phyloP scores from a whole-genome alignment of 2,797 vertebrate species.

The Sebastes nivosus region DNA sequence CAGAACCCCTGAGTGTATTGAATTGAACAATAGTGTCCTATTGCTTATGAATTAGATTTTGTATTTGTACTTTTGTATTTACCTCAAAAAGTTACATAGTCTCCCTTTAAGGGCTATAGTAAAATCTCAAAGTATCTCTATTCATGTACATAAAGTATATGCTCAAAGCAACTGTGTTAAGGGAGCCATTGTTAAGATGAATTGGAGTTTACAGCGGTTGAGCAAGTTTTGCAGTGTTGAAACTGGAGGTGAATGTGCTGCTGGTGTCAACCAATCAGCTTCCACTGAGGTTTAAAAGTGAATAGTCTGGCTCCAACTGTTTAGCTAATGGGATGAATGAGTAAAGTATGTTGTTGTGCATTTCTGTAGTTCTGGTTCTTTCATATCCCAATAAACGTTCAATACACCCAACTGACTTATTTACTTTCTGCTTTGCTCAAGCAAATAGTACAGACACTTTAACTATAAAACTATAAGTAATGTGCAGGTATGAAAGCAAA shows the following conservation, averaged over 20 bases:
- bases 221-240: neutral
- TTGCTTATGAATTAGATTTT: neutral
- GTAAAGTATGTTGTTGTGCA: neutral
- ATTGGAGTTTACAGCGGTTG: neutral
- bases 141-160: neutral
- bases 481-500: neutral
- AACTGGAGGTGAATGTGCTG: neutral
- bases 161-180: neutral
- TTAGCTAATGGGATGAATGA: neutral
- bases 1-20: no score
- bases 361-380: neutral
- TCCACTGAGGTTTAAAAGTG: neutral
- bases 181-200: neutral
- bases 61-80: neutral
- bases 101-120: neutral
- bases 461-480: neutral
- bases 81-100: no score
- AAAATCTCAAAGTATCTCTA: neutral
- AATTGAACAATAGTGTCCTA: neutral
- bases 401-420: neutral
- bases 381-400: neutral
- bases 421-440: neutral
- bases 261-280: neutral
- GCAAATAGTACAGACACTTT: neutral
- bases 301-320: neutral